Evolutionary conservation across 2,888 invertebrate species (phyloP).

Genomic region (Norana najaformis): DNA sequence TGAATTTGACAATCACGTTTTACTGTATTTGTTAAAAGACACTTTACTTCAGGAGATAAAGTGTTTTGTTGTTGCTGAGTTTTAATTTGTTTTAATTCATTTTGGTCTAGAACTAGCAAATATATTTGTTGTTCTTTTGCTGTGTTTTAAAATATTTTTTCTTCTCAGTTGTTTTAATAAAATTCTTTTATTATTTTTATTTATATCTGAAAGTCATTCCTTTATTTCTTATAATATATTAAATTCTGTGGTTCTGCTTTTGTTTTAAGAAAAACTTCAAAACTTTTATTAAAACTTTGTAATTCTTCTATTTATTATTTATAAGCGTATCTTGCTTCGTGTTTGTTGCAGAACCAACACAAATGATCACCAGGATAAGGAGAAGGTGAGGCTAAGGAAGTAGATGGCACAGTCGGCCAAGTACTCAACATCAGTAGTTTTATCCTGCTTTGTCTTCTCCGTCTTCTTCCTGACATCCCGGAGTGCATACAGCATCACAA

Average conservation of each 20-base stretch:
- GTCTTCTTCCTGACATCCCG: neutral
- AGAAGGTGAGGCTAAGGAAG: constrained; percentile 43
- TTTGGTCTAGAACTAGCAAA: neutral
- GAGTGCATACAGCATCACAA: constrained; percentile 9
- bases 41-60: neutral
- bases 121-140: neutral
- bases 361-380: constrained; percentile 30
- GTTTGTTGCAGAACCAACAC: constrained; percentile 23
- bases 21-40: neutral
- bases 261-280: neutral
- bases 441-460: neutral
- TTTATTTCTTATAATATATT: neutral
- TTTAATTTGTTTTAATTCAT: neutral
- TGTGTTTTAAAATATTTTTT: neutral
- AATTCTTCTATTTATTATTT: too few species aligned
- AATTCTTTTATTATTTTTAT: neutral
- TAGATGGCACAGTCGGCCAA: constrained; percentile 4
- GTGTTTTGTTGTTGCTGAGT: neutral
- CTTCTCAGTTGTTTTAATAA: neutral
- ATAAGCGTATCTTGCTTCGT: too few species aligned
- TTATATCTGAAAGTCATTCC: neutral
- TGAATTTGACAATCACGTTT: neutral
- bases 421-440: neutral
- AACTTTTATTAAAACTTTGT: neutral
- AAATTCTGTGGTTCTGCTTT: neutral